Evolutionary conservation across 1,140 invertebrate species (phyloP).

Genomic region (Pseudomyrmex sp.): DNA sequence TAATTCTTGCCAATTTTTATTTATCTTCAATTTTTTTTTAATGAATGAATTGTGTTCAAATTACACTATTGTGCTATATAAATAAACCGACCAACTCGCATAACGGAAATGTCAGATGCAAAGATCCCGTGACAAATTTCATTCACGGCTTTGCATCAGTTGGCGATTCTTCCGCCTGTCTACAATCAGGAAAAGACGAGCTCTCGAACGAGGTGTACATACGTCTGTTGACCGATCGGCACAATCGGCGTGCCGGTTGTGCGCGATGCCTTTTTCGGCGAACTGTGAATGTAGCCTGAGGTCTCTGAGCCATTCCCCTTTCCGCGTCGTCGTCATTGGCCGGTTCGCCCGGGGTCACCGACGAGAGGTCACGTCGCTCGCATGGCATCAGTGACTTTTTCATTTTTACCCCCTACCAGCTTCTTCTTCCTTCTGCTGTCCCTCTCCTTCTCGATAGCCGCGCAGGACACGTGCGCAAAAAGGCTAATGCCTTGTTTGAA

Average conservation of each 20-base stretch:
- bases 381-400: conserved; percentile 75
- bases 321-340: conserved; percentile 63
- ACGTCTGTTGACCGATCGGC: conserved; percentile 68
- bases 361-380: conserved; percentile 77
- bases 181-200: conserved; percentile 62
- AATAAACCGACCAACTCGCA: conserved; percentile 8
- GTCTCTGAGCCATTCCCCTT: conserved; percentile 66
- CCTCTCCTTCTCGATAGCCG: conserved; percentile 47
- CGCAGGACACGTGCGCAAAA: conserved; percentile 38
- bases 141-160: conserved; percentile 41
- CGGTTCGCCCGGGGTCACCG: conserved; percentile 75
- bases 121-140: conserved; percentile 52
- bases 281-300: conserved; percentile 71
- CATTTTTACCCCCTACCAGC: conserved; percentile 59
- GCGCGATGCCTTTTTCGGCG: conserved; percentile 72
- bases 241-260: conserved; percentile 71
- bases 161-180: conserved; percentile 57
- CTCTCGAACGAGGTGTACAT: conserved; percentile 61
- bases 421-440: conserved; percentile 26
- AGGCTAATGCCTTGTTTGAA: conserved; percentile 60
- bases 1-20: background rate
- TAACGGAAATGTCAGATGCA: conserved; percentile 18
- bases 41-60: background rate
- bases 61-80: background rate
- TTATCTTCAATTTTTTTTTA: background rate